phyloP scores from a whole-genome alignment of 1,140 invertebrate genomes.

The Lordiphosa clarofinis region DNA sequence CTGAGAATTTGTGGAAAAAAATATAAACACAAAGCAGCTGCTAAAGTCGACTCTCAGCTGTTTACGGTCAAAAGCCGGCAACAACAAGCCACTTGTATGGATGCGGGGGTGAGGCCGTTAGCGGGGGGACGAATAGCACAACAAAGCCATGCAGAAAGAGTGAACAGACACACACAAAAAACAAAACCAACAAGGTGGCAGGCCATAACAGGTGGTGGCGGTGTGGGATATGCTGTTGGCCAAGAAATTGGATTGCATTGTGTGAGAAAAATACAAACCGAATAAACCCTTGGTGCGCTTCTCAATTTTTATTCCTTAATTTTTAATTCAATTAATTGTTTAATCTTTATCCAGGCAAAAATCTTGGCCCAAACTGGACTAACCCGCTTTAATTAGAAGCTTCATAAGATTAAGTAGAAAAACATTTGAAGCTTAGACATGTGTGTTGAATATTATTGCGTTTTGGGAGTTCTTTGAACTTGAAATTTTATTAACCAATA shows the following conservation, averaged over 20 bases:
- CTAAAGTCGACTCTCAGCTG: slow-evolving; percentile 49
- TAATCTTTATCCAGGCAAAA: slow-evolving; percentile 28
- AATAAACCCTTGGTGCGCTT: too few species aligned
- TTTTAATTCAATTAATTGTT: slow-evolving; percentile 30
- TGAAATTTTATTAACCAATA: slow-evolving; percentile 15
- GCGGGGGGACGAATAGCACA: background rate
- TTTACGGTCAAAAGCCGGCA: slow-evolving; percentile 65
- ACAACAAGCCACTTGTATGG: slow-evolving; percentile 50
- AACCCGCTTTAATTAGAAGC: slow-evolving; percentile 67
- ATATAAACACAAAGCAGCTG: slow-evolving; percentile 76
- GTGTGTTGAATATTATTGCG: slow-evolving; percentile 38
- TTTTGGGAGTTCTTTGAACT: slow-evolving; percentile 31
- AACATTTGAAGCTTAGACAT: slow-evolving; percentile 35
- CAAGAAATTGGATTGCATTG: too few species aligned
- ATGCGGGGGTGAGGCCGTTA: background rate
- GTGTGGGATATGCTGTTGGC: background rate
- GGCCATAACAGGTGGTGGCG: slow-evolving; percentile 8
- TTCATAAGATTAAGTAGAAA: slow-evolving; percentile 43
- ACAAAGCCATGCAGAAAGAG: too few species aligned
- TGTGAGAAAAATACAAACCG: too few species aligned
- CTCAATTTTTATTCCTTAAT: too few species aligned
- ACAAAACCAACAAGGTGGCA: slow-evolving; percentile 6
- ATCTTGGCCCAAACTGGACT: slow-evolving; percentile 39
- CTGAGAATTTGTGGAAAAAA: slow-evolving; percentile 29
- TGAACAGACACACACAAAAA: background rate